Base-by-base conservation (phyloP, 2,113 vertebrate species). In the Melierax canorus region DNA sequence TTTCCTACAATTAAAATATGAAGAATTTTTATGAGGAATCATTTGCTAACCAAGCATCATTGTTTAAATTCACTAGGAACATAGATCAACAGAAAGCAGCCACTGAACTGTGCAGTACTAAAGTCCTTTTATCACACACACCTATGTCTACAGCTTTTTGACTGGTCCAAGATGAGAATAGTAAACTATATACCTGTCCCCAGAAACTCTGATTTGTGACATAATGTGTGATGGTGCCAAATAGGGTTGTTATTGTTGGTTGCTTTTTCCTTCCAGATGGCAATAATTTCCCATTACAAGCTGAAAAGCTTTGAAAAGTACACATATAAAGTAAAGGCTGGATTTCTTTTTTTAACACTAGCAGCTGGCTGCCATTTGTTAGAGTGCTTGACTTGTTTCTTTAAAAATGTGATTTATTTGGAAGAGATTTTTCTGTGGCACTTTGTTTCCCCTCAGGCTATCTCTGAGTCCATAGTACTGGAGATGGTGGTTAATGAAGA, bases 401-500 rank as follows among this genome's bases (percentile, higher is more conserved):
- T 97, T 88, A 72, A 96, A 96, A 96, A 86, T 82, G 72, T 91
- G 90, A 96, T 96, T 93, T 92, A 86, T 96, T 91, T 88, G 73
- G 74, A 84, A 83, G 89, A 93, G 53, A 67, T 91, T 96, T 96
- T 95, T 95, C 86, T 92, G 88, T 96, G 97, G 89, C 90, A 78
- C 81, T 84, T 82, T 75, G 75, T 90, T 97, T 89, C 77, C 74
- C 93, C 77, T 88, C 53, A 69, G 77, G 93, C 82, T 94, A 10
- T 92, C 86, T 96, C 51, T 27, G 74, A 94, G 86, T 92, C 88
- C 66, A 16, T 69, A 90, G 71, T 55, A 55, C 45, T 92, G 72
- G 90, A 86, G 87, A 96, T 92, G 67, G 56, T 88, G 78, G 84
- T 72, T 97, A 97, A 96, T 95, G 97, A 97, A 97, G 96, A 96